These are phyloP conservation scores for Hoplodrina ambigua DNA, from an alignment of 2,888 invertebrate species.

Conservation along the genomic window DNA sequence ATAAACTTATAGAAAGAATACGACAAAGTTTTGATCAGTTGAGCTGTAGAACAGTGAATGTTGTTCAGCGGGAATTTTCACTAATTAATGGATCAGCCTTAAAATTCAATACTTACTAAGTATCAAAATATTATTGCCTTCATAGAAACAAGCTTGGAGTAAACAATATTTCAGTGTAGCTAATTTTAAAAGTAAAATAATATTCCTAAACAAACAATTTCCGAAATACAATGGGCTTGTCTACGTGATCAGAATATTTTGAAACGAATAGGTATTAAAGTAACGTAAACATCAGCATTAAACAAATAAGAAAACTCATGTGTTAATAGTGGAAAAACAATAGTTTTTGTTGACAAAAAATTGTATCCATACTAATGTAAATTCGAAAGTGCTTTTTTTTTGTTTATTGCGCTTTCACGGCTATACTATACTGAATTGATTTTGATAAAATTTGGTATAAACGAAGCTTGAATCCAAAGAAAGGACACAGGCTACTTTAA, in stretches of 20 bases:
- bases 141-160: neutral
- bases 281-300: conserved; percentile 2
- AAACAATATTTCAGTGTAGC: conserved; percentile 5
- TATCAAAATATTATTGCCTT: conserved; percentile 6
- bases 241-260: conserved; percentile 30
- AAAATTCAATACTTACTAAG: neutral
- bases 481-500: too few relatives aligned
- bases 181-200: conserved; percentile 12
- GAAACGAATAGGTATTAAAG: neutral
- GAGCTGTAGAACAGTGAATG: neutral
- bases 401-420: too few relatives aligned
- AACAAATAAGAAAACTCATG: neutral
- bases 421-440: too few relatives aligned
- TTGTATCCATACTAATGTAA: too few relatives aligned
- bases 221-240: neutral
- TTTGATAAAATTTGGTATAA: too few relatives aligned
- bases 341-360: neutral
- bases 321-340: neutral
- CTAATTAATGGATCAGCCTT: conserved; percentile 5
- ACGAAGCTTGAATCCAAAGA: too few relatives aligned
- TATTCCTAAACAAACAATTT: conserved; percentile 28
- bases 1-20: too few relatives aligned
- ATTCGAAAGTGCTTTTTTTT: too few relatives aligned
- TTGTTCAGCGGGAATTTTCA: neutral
- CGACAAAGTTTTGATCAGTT: neutral